Percentiles rank a stretch among this genome's conserved stretches.
phyloP scores from a whole-genome alignment of 2,113 vertebrate species.

The Malurus elegans region DNA sequence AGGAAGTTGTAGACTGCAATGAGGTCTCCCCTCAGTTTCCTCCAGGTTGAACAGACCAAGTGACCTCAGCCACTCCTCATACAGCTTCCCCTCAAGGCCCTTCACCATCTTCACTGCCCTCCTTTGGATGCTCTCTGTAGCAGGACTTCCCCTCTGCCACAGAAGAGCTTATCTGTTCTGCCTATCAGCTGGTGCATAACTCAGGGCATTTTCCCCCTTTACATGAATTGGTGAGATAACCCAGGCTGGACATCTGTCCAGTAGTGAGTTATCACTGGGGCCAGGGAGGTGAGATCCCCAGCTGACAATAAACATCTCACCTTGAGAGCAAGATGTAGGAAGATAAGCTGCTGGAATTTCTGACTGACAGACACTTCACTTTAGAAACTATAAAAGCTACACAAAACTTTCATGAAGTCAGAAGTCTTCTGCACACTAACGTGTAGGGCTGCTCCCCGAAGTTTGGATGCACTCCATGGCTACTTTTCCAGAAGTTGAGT shows the following conservation, averaged over 20 bases:
- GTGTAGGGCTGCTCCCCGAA: not conserved
- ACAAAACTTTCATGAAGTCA: not conserved
- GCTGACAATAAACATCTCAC: not conserved
- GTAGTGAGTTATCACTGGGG: not conserved
- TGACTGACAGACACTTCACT: not conserved
- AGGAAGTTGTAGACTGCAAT: no score
- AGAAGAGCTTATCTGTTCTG: not conserved
- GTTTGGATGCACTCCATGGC: not conserved
- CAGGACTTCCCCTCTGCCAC: not conserved
- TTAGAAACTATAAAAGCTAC: not conserved
- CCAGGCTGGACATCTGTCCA: not conserved
- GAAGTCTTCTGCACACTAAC: not conserved
- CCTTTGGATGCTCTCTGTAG: not conserved
- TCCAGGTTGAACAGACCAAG: not conserved
- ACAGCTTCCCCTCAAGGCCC: not conserved
- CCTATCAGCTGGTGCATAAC: not conserved
- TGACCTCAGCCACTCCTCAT: not conserved
- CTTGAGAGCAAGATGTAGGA: not conserved
- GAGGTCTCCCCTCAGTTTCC: no score
- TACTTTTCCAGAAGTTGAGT: not conserved
- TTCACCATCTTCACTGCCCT: not conserved
- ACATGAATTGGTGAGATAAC: not conserved
- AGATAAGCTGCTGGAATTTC: no score
- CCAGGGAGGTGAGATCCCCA: not conserved
- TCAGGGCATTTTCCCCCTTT: not conserved